A percentile compares a stretch with the other conserved stretches of the same genome.
These are phyloP conservation scores for Aldabrachelys gigantea DNA, from an alignment of 2,113 vertebrate genomes.

Conservation along the genomic window DNA sequence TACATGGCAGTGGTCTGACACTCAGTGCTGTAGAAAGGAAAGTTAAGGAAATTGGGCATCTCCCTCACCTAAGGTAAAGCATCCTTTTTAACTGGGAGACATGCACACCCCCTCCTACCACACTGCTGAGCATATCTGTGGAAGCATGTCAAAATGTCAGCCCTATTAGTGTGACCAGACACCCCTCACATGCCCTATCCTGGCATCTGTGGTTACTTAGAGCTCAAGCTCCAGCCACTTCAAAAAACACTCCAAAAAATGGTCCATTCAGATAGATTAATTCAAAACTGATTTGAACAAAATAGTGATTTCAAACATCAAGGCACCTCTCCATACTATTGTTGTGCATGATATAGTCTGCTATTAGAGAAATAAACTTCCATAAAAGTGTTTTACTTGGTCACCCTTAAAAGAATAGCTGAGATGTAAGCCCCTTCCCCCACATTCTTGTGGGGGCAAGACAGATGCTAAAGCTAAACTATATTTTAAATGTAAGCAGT, in stretches of 20 bases:
- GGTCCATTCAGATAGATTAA: not conserved
- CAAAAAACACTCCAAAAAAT: no score
- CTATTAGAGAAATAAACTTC: no score
- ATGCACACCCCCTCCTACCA: not conserved
- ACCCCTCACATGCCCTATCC: not conserved
- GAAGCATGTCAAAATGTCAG: not conserved
- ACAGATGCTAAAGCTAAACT: not conserved
- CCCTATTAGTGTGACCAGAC: not conserved
- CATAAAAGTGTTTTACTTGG: not conserved
- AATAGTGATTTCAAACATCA: not conserved
- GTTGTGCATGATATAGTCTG: not conserved
- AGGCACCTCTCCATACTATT: not conserved
- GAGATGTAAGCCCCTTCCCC: accelerated
- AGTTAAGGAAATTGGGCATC: not conserved
- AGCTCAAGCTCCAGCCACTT: not conserved
- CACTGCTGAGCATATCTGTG: not conserved
- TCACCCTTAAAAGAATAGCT: not conserved
- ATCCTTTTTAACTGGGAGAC: not conserved
- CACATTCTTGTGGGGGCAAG: accelerated
- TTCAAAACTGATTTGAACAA: not conserved
- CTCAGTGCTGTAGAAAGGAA: no score
- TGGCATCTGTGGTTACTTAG: not conserved
- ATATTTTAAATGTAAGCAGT: not conserved
- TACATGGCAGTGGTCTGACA: no score
- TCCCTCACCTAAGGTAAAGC: not conserved